Percentiles rank a stretch among this genome's conserved stretches.
phyloP scores from a whole-genome alignment of 2,797 vertebrate genomes.

The Serranus cabrilla region DNA sequence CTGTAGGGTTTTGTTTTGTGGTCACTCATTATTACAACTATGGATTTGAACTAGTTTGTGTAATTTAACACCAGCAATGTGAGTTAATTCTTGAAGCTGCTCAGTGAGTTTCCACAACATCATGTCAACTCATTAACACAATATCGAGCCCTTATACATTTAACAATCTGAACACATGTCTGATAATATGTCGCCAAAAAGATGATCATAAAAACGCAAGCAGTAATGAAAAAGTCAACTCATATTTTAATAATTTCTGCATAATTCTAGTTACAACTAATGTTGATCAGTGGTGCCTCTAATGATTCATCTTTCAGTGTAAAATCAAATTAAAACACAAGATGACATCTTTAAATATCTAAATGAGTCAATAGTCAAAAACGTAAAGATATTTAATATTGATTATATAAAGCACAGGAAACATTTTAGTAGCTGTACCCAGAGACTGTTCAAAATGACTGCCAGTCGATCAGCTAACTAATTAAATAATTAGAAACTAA shows the following conservation, averaged over 20 bases:
- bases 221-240: neutral
- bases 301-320: neutral
- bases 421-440: neutral
- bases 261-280: neutral
- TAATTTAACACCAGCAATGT: neutral
- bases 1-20: constrained; percentile 11
- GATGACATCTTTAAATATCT: neutral
- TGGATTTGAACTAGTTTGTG: constrained; percentile 6
- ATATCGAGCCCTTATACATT: neutral
- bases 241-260: neutral
- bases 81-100: constrained; percentile 10
- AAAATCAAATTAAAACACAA: neutral
- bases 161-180: neutral
- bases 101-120: neutral
- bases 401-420: neutral
- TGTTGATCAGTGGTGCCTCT: neutral
- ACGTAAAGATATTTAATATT: neutral
- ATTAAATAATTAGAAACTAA: neutral
- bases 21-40: constrained; percentile 14
- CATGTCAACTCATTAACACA: neutral
- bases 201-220: neutral
- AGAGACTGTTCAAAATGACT: neutral
- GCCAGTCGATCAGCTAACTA: neutral
- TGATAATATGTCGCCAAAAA: neutral
- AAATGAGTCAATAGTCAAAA: neutral